phyloP scores from a whole-genome alignment of 1,140 invertebrate species.

The Calephelis nemesis region DNA sequence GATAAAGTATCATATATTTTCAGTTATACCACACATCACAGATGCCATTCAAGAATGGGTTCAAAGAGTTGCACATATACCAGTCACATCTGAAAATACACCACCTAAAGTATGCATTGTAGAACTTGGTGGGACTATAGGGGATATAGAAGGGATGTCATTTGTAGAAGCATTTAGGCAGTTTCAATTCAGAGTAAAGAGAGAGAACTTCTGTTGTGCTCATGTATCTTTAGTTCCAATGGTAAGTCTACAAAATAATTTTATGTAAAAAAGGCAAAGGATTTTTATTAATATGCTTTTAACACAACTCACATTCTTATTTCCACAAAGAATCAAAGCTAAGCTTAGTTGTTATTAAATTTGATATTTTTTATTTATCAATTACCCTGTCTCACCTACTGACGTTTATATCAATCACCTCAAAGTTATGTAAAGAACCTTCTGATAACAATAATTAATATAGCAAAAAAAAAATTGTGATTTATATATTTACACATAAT shows the following conservation, averaged over 20 bases:
- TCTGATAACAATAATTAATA: too few species aligned
- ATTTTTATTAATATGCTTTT: too few species aligned
- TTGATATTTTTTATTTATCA: too few species aligned
- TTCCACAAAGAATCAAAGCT: too few species aligned
- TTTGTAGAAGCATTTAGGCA: slow-evolving; percentile 99
- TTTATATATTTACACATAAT: too few species aligned
- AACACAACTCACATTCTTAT: too few species aligned
- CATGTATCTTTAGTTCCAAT: slow-evolving; percentile 97
- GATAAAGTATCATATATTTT: slow-evolving; percentile 30
- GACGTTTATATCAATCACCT: too few species aligned
- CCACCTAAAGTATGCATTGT: slow-evolving; percentile 94
- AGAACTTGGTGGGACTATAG: slow-evolving; percentile 98
- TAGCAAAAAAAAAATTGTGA: too few species aligned
- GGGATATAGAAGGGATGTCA: slow-evolving; percentile 99
- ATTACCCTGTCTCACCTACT: too few species aligned
- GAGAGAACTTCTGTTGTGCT: slow-evolving; percentile 96
- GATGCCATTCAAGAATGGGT: slow-evolving; percentile 99
- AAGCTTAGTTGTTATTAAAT: too few species aligned
- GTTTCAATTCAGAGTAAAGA: slow-evolving; percentile 95
- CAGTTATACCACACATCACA: slow-evolving; percentile 99
- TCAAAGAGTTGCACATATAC: slow-evolving; percentile 90
- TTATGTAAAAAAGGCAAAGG: too few species aligned
- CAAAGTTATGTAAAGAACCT: too few species aligned
- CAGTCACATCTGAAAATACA: slow-evolving; percentile 88
- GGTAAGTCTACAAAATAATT: slow-evolving; percentile 72